Conservation (phyloP, 2,888 invertebrate genomes). For the Stenodema calcarata region DNA sequence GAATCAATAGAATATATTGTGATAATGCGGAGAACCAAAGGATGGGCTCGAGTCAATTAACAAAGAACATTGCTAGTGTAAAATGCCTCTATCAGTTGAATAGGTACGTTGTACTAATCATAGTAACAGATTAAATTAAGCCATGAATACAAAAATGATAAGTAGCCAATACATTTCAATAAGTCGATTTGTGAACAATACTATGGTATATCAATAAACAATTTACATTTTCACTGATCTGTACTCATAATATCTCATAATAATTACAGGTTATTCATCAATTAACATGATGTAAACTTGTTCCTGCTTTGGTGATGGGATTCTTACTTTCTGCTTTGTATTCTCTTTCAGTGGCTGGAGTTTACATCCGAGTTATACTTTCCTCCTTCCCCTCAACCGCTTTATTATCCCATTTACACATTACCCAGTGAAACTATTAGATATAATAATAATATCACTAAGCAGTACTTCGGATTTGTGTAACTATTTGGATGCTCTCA, state of each 20-base stretch:
- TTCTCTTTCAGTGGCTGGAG: constrained; percentile 73
- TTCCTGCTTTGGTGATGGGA: constrained; percentile 36
- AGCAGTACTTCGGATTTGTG: constrained; percentile 68
- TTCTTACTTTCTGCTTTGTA: constrained; percentile 5
- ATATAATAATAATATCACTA: constrained; percentile 62
- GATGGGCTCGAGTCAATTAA: no score
- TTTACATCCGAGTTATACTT: constrained; percentile 79
- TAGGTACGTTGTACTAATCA: no score
- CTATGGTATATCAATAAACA: no score
- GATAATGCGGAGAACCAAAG: no score
- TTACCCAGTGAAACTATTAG: constrained; percentile 52
- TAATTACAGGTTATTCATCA: background rate
- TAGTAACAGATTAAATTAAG: no score
- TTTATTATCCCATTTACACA: constrained; percentile 53
- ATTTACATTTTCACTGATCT: no score
- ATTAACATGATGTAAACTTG: background rate
- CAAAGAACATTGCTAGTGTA: no score
- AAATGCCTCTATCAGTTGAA: no score
- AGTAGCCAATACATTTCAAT: no score
- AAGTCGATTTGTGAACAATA: no score
- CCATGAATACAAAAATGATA: no score
- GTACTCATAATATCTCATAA: background rate
- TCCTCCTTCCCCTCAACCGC: constrained; percentile 64
- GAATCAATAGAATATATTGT: no score
- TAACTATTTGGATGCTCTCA: constrained; percentile 58